Conservation (phyloP, 2,797 vertebrate species). For the Pipistrellus kuhlii region DNA sequence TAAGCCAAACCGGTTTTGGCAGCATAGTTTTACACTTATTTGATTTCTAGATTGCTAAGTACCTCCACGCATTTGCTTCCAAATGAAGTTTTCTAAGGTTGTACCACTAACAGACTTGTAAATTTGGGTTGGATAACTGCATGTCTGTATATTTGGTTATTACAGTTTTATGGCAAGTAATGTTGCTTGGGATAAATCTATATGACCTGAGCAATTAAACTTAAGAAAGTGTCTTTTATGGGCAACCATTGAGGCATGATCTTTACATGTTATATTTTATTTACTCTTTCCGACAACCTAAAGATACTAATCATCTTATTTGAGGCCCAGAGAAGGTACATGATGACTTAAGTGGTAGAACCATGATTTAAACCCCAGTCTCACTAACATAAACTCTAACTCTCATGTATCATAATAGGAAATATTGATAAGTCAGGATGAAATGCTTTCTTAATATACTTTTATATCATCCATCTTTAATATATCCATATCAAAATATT, state of each 20-base stretch:
- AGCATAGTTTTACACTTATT: neutral
- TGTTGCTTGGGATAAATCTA: neutral
- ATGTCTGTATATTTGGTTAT: neutral
- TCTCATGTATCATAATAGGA: neutral
- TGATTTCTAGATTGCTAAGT: neutral
- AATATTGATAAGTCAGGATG: neutral
- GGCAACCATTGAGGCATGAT: neutral
- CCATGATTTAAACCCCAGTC: neutral
- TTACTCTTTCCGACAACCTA: neutral
- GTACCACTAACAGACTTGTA: neutral
- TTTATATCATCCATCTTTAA: neutral
- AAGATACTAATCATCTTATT: neutral
- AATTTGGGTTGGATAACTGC: neutral
- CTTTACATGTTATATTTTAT: neutral
- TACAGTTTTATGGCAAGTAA: neutral
- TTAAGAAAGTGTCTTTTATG: neutral
- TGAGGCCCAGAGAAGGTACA: neutral
- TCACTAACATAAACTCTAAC: neutral
- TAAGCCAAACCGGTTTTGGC: too few species aligned
- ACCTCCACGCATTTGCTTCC: neutral
- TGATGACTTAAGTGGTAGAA: neutral
- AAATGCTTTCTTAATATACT: neutral
- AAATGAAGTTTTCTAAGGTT: slow-evolving; percentile 13
- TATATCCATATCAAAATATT: neutral
- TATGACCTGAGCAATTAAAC: neutral